These are phyloP conservation scores for Neoniphon sammara DNA, from an alignment of 2,797 vertebrate species.

Conservation along the genomic window DNA sequence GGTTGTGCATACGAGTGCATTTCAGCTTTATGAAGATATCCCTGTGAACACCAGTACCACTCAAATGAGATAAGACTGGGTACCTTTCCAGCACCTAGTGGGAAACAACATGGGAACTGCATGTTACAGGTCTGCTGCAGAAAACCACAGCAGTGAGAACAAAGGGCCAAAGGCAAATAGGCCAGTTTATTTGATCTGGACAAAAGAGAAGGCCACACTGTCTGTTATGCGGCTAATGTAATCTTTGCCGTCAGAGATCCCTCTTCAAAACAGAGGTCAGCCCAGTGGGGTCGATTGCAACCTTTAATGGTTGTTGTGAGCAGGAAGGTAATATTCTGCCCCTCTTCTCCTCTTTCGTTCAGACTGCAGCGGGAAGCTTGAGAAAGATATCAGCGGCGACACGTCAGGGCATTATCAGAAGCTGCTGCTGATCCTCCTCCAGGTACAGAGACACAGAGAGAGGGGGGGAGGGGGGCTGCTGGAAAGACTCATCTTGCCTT, in stretches of 20 bases:
- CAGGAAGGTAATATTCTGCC: conserved; percentile 40
- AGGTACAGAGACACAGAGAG: conserved; percentile 83
- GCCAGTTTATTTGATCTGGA: conserved; percentile 57
- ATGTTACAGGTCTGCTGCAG: too few species aligned
- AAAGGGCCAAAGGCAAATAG: conserved; percentile 31
- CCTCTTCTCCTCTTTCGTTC: conserved; percentile 72
- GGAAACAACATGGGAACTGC: not conserved
- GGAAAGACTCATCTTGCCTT: conserved; percentile 53
- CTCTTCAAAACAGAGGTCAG: conserved; percentile 32
- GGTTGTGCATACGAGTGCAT: too few species aligned
- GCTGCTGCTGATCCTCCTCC: conserved; percentile 92
- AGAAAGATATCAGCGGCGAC: conserved; percentile 91
- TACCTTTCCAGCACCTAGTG: not conserved
- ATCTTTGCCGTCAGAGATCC: conserved; percentile 44
- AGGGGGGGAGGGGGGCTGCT: conserved; percentile 60
- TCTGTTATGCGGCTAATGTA: conserved; percentile 58
- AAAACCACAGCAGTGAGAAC: not conserved
- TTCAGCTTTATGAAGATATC: not conserved
- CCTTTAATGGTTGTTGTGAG: conserved; percentile 43
- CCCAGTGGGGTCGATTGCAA: conserved; percentile 44
- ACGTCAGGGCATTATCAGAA: conserved; percentile 92
- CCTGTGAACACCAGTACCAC: not conserved
- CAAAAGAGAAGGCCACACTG: conserved; percentile 46
- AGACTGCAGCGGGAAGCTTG: conserved; percentile 90
- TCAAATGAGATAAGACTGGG: not conserved